Conservation (phyloP, 2,797 vertebrate genomes). For the Tadarida brasiliensis region DNA sequence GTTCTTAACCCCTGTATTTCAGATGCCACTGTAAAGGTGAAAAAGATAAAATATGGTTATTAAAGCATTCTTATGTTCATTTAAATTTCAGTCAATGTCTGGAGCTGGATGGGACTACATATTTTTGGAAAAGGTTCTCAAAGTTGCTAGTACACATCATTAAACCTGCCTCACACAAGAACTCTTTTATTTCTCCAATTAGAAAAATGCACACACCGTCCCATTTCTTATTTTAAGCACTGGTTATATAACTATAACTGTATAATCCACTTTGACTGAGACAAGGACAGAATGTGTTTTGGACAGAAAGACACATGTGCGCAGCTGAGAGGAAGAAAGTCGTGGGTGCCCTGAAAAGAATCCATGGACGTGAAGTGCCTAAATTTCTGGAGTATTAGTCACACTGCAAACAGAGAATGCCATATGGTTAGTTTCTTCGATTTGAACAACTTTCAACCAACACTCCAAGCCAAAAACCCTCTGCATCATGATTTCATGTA, state of each 20-base stretch:
- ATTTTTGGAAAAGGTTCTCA: neutral
- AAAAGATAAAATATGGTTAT: constrained; percentile 66
- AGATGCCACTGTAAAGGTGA: constrained; percentile 85
- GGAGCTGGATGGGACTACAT: neutral
- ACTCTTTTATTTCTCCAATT: neutral
- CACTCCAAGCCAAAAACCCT: constrained; percentile 65
- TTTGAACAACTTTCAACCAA: constrained; percentile 73
- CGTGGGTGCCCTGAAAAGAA: constrained; percentile 60
- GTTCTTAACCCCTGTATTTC: constrained; percentile 94
- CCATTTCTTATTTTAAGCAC: neutral
- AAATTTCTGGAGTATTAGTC: constrained; percentile 73
- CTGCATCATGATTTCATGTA: constrained; percentile 70
- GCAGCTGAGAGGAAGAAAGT: constrained; percentile 71
- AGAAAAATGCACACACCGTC: neutral
- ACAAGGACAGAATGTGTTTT: constrained; percentile 41
- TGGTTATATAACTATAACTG: constrained; percentile 63
- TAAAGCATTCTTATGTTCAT: neutral
- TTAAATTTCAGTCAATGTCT: neutral
- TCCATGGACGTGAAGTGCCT: constrained; percentile 45
- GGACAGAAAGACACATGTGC: constrained; percentile 45
- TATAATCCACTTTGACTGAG: constrained; percentile 43
- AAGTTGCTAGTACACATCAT: neutral
- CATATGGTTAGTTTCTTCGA: constrained; percentile 72
- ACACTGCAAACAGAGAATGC: constrained; percentile 68
- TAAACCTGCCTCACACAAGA: neutral